phyloP scores from a whole-genome alignment of 2,113 vertebrate genomes.

The Otolemur garnettii region DNA sequence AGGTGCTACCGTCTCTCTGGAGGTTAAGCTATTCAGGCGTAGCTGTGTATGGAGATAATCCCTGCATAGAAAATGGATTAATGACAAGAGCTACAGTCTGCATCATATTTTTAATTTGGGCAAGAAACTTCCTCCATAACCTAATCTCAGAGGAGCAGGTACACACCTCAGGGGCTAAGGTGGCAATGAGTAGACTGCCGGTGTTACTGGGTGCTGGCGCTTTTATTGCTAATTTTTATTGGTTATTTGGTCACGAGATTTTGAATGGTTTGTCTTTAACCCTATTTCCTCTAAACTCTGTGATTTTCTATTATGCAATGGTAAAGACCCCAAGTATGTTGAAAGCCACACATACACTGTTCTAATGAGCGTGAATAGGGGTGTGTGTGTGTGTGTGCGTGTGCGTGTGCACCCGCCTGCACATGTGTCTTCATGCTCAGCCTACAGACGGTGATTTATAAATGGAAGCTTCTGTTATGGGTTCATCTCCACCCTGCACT shows the following conservation, averaged over 20 bases:
- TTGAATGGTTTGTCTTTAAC: neutral
- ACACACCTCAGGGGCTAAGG: neutral
- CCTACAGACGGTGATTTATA: neutral
- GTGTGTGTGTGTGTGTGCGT: neutral
- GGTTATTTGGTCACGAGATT: neutral
- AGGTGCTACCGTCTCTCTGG: neutral
- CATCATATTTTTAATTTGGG: neutral
- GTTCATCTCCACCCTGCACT: neutral
- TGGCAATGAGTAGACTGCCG: accelerated
- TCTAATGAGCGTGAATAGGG: neutral
- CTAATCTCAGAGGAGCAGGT: neutral
- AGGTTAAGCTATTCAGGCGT: neutral
- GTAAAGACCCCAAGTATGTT: neutral
- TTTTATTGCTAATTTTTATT: neutral
- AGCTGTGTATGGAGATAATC: neutral
- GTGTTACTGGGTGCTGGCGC: neutral
- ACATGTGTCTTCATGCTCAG: accelerated
- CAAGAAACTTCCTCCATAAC: neutral
- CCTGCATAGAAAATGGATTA: neutral
- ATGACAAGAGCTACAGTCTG: neutral
- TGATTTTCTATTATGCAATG: neutral
- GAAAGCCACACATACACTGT: neutral
- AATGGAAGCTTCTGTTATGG: neutral
- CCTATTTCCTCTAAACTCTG: neutral
- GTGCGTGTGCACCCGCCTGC: neutral